Evolutionary conservation across 1,140 invertebrate species (phyloP).

Genomic region (Ptiloglossa arizonensis): DNA sequence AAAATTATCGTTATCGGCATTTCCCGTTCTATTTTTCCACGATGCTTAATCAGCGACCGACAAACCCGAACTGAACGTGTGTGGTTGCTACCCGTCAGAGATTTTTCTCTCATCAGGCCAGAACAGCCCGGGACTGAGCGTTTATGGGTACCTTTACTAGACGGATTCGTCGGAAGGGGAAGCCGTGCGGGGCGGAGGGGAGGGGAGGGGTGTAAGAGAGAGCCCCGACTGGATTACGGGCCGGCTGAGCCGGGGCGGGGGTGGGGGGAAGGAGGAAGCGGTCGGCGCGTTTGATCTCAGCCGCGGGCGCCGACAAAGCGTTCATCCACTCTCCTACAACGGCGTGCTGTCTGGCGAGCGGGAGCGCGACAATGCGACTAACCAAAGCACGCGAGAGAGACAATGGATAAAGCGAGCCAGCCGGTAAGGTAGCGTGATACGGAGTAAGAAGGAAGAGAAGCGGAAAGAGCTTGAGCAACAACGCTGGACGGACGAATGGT

Average conservation of each 20-base stretch:
- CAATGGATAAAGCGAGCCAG: slow-evolving; percentile 44
- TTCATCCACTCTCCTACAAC: slow-evolving; percentile 74
- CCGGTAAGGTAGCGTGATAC: slow-evolving; percentile 54
- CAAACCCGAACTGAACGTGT: slow-evolving; percentile 12
- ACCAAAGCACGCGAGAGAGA: slow-evolving; percentile 43
- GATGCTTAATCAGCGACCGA: slow-evolving; percentile 24
- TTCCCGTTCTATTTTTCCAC: slow-evolving; percentile 42
- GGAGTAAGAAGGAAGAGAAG: slow-evolving; percentile 58
- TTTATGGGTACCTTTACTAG: slow-evolving; percentile 54
- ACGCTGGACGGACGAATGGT: slow-evolving; percentile 33
- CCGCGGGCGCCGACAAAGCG: slow-evolving; percentile 81
- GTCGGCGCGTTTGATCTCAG: slow-evolving; percentile 78
- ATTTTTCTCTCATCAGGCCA: slow-evolving; percentile 51
- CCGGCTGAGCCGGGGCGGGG: slow-evolving; percentile 37
- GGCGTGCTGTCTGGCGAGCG: slow-evolving; percentile 64
- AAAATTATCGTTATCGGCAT: slow-evolving; percentile 34
- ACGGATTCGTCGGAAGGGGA: slow-evolving; percentile 50
- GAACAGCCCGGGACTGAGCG: slow-evolving; percentile 47
- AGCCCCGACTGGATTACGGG: slow-evolving; percentile 57
- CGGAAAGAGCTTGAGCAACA: slow-evolving; percentile 58
- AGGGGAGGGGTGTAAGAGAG: slow-evolving; percentile 41
- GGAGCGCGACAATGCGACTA: slow-evolving; percentile 62
- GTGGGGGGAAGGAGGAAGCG: slow-evolving; percentile 56
- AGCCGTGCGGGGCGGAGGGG: slow-evolving; percentile 7
- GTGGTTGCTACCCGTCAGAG: slow-evolving; percentile 41